Evolutionary conservation across 2,797 vertebrate genomes (phyloP).

Genomic region (Cottoperca gobio): DNA sequence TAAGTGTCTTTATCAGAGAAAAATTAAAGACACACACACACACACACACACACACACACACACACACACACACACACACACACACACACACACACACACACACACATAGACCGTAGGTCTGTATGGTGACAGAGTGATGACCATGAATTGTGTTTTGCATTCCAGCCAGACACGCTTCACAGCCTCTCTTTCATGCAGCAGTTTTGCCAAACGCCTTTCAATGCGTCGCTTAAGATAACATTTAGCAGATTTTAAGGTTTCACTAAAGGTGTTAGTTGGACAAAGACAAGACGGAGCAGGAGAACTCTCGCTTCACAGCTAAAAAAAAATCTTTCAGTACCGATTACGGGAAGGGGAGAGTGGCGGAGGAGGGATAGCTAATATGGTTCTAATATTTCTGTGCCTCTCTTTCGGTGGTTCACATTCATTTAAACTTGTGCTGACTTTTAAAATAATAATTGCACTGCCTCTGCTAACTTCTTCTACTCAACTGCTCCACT

Average conservation of each 20-base stretch:
- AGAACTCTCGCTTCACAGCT: conserved; percentile 60
- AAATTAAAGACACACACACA: background rate
- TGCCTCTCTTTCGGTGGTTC: too few species aligned
- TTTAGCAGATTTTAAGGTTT: conserved; percentile 59
- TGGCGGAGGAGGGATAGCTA: too few species aligned
- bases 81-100: conserved; percentile 10
- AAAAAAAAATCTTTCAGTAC: too few species aligned
- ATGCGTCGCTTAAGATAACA: conserved; percentile 71
- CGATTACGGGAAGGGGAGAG: too few species aligned
- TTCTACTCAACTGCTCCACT: too few species aligned
- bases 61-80: conserved; percentile 1
- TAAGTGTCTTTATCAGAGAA: conserved; percentile 1
- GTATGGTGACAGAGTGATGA: conserved; percentile 70
- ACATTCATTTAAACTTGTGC: too few species aligned
- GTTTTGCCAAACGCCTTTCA: conserved; percentile 71
- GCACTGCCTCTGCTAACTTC: too few species aligned
- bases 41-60: background rate
- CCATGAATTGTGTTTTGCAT: conserved; percentile 77
- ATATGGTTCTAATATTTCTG: too few species aligned
- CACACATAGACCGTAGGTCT: background rate
- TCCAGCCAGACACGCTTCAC: conserved; percentile 68
- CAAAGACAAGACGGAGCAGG: conserved; percentile 76
- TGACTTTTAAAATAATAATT: too few species aligned
- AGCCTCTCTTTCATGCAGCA: conserved; percentile 65
- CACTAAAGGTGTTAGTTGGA: conserved; percentile 46